Base-by-base conservation (phyloP, 1,140 invertebrate genomes). In the Sycophila sp. region DNA sequence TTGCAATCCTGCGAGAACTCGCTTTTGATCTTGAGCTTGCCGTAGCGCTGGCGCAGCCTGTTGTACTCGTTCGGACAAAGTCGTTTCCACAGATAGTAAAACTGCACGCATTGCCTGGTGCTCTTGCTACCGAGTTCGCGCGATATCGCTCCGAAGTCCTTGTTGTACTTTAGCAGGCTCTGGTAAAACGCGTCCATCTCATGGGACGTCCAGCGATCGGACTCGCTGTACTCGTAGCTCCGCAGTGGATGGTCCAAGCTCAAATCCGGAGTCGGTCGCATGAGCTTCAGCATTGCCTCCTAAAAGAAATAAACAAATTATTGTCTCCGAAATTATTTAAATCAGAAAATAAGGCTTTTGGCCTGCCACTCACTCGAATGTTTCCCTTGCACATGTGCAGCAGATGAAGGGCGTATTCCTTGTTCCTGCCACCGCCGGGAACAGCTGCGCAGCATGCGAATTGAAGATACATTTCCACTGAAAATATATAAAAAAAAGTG, bases 31-130 rank as follows among this genome's bases (percentile, higher is more conserved):
- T 84, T 85, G 66, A 76, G 76, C 72, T 84, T 84, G 45, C 84
- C 81, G 45, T 85, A 80, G 1, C 63, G 63, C 63, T 79, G 74
- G 72, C 92, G 87, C 32, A 94, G 78, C 71, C 89, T 87, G 77
- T 90, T 90, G 78, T 94, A 93, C 75, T 94, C 95, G 81, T 97
- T 94, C 62, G 93, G 92, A 75, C 95, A 97, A 15, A 96, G 90
- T 86, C 97, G 97, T 86, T 99, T 99, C 98, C 98, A 99, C 76
- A 98, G 90, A 83, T 99, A 99, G 85, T 99, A 99, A 86, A 99
- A 98, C 87, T 98, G 95, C 76, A 99, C 89, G 87, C 97, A 99
- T 80, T 99, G 95, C 80, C 96, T 97, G 4, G 93, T 91, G 51
- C 92, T 90, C 89, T 99, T 99, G 24, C 92, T 93, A 77, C 89